Evolutionary conservation across 1,140 invertebrate genomes (phyloP), one percentile per base, ranked within the genome.

Genomic region (Drosophila lacertosa): DNA sequence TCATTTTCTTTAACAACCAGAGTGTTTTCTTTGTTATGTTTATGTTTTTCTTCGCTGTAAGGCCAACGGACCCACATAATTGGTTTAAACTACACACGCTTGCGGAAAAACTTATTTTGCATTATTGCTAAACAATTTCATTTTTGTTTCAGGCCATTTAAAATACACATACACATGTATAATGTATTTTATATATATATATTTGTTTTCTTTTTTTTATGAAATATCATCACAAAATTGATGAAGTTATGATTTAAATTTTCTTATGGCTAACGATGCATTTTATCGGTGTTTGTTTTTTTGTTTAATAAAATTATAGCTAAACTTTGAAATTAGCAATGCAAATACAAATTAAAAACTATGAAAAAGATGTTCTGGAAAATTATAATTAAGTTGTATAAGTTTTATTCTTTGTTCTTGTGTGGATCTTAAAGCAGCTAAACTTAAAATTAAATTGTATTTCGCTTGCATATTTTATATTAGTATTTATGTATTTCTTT

Each of bases 151-250:
- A 50, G 69, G 69, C 55, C 60, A 58, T 74, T 62, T 60, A 81
- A 77, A 59, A 53, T 77, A 55, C 53, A 77, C 29, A 66, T 62
- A 65, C 29, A 65, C 58, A 65, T 54, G 7, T 50, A 33, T 48
- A 50, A 18, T 37, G 29, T 65, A 20, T n/a, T n/a, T n/a, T 42
- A 11, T 33, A 53, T 18, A 48, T 37, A 37, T 44, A 50, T 54
- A 40, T 58, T 6, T 47, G 32, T 44, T 42, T 48, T 16, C n/a
- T n/a, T 70, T 42, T 44, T 9, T 50, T 57, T 57, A 74, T 69
- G 66, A 55, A 72, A 62, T 69, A 58, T 88, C 82, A 86, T 86
- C 82, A 86, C 77, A 86, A 86, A 86, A 86, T 86, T 82, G 82
- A 86, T 86, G 82, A 82, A 81, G 24, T 70, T 26, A 69, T 70